Evolutionary conservation across 2,888 invertebrate genomes (phyloP).

Genomic region (Rutpela maculata): DNA sequence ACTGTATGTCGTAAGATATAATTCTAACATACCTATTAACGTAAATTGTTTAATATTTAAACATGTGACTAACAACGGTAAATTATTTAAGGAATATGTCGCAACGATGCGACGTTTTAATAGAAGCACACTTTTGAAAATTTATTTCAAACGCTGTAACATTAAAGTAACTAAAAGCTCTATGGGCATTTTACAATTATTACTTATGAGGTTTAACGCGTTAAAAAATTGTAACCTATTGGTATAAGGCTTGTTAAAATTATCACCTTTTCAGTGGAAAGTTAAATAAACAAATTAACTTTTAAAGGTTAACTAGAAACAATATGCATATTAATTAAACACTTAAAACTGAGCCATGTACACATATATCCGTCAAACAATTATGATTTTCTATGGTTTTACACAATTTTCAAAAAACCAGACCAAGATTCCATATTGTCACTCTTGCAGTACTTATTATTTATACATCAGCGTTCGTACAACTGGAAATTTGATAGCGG

Average conservation of each 20-base stretch:
- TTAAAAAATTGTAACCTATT: constrained; percentile 36
- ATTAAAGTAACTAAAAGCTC: constrained; percentile 1
- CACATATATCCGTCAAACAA: background rate
- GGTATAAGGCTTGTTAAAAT: constrained; percentile 43
- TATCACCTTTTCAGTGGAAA: constrained; percentile 47
- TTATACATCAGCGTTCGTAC: background rate
- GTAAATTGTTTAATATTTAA: constrained; percentile 30
- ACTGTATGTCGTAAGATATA: constrained; percentile 16
- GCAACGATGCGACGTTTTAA: constrained; percentile 9
- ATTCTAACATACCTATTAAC: constrained; percentile 31
- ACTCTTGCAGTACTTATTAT: background rate
- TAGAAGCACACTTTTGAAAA: background rate
- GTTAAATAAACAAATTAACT: constrained; percentile 40
- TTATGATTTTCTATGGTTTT: background rate
- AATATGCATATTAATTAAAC: constrained; percentile 25
- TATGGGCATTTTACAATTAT: background rate
- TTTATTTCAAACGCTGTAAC: background rate
- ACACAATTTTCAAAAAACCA: background rate
- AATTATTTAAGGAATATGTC: constrained; percentile 27
- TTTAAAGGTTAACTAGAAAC: constrained; percentile 23
- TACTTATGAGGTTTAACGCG: background rate
- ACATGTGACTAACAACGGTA: constrained; percentile 35
- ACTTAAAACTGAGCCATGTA: constrained; percentile 3
- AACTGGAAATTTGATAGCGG: constrained; percentile 15
- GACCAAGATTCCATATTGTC: background rate